A percentile compares a stretch with the other conserved stretches of the same genome.
phyloP scores from a whole-genome alignment of 2,888 invertebrate genomes.

The Tipula unca region DNA sequence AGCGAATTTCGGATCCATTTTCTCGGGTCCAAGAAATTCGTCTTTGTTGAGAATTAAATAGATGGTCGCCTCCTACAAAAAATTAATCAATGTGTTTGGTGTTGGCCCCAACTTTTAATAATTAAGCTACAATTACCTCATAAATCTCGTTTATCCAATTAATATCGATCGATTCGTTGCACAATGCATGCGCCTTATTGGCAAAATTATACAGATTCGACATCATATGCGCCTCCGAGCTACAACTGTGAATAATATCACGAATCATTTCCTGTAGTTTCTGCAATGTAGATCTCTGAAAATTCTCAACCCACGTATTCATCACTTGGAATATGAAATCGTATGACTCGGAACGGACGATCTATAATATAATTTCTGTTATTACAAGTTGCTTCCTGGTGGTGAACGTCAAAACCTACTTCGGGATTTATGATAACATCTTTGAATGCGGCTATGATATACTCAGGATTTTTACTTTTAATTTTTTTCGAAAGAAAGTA shows the following conservation, averaged over 20 bases:
- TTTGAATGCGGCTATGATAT: neutral
- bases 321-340: slow-evolving; percentile 16
- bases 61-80: neutral
- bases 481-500: slow-evolving; percentile 14
- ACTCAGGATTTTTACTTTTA: slow-evolving; percentile 15
- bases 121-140: neutral
- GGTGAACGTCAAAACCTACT: neutral
- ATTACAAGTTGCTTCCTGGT: neutral
- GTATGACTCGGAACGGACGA: neutral
- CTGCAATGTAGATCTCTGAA: slow-evolving; percentile 9
- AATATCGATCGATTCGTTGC: neutral
- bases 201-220: slow-evolving; percentile 16
- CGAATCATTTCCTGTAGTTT: neutral
- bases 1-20: neutral
- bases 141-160: slow-evolving; percentile 16
- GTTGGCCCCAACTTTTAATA: too few species aligned
- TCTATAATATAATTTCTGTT: neutral
- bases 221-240: slow-evolving; percentile 16
- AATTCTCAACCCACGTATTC: slow-evolving; percentile 14
- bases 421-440: slow-evolving; percentile 17
- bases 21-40: neutral
- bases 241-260: slow-evolving; percentile 1
- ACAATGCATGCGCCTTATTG: neutral
- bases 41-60: neutral
- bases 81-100: neutral